These are phyloP conservation scores for Hesperia comma DNA, from an alignment of 2,888 invertebrate species.

Conservation along the genomic window DNA sequence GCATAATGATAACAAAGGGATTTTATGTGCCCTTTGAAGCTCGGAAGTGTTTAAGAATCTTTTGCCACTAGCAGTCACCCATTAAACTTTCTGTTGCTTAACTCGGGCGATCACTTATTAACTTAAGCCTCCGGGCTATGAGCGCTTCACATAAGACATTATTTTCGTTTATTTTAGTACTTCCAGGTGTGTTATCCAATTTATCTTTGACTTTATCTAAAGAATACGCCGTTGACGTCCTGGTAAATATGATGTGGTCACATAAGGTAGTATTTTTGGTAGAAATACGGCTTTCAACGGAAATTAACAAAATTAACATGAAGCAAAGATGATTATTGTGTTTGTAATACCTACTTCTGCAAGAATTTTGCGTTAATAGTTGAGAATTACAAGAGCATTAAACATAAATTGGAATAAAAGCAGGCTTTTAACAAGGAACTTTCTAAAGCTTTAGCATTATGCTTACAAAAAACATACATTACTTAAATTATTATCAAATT, in stretches of 20 bases:
- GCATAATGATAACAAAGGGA: no score
- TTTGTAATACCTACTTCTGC: neutral
- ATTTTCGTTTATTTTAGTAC: neutral
- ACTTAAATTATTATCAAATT: no score
- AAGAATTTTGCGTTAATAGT: no score
- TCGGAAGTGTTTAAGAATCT: no score
- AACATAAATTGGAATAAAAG: no score
- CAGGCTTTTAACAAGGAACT: no score
- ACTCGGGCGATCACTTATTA: neutral
- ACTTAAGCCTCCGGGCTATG: neutral
- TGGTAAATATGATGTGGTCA: neutral
- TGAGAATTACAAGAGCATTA: no score
- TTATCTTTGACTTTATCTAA: neutral
- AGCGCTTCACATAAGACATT: neutral
- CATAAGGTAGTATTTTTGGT: neutral
- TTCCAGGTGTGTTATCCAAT: constrained; percentile 4
- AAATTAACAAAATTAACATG: constrained; percentile 14
- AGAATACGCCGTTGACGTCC: neutral
- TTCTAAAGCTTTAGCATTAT: no score
- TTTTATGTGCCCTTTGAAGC: no score
- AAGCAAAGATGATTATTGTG: neutral
- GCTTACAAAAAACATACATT: no score
- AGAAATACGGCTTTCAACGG: neutral
- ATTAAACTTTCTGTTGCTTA: no score
- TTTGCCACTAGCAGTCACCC: no score